Percentiles rank a stretch among this genome's conserved stretches.
Evolutionary conservation across 2,113 vertebrate species (phyloP).

Genomic region (Puntigrus tetrazona): DNA sequence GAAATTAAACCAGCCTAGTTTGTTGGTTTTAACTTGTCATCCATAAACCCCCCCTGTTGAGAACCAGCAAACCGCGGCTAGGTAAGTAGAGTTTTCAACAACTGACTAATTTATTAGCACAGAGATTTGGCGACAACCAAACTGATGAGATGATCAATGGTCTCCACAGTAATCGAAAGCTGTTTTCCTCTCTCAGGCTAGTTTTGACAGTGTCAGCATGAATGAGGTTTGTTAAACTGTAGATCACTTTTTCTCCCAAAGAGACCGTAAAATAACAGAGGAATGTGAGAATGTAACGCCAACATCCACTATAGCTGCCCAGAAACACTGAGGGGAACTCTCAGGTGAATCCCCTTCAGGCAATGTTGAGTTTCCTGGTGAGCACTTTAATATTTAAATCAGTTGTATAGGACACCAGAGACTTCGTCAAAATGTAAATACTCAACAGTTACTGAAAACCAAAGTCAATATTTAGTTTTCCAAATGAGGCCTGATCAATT

Average conservation of each 20-base stretch:
- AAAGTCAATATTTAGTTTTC: conserved; percentile 76
- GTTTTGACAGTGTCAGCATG: not conserved
- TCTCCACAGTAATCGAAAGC: not conserved
- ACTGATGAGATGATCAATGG: not conserved
- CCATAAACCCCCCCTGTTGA: not conserved
- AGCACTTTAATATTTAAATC: conserved; percentile 46
- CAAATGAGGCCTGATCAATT: conserved; percentile 70
- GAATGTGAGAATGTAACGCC: not conserved
- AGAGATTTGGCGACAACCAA: not conserved
- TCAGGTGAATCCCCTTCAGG: conserved; percentile 23
- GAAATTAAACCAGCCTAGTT: not conserved
- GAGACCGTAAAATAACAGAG: conserved; percentile 27
- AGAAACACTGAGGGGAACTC: conserved; percentile 15
- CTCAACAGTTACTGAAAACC: conserved; percentile 61
- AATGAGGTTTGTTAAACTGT: not conserved
- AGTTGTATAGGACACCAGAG: conserved; percentile 26
- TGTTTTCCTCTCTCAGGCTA: not conserved
- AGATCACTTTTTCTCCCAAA: not conserved
- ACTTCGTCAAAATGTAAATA: conserved; percentile 46
- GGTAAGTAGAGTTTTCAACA: not conserved
- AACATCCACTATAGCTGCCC: conserved; percentile 20
- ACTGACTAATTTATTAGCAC: not conserved
- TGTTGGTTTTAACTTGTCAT: not conserved
- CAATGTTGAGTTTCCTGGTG: conserved; percentile 24
- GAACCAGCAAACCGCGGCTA: not conserved